Conservation (phyloP, 1,140 invertebrate species). For the Macrobrachium rosenbergii region DNA sequence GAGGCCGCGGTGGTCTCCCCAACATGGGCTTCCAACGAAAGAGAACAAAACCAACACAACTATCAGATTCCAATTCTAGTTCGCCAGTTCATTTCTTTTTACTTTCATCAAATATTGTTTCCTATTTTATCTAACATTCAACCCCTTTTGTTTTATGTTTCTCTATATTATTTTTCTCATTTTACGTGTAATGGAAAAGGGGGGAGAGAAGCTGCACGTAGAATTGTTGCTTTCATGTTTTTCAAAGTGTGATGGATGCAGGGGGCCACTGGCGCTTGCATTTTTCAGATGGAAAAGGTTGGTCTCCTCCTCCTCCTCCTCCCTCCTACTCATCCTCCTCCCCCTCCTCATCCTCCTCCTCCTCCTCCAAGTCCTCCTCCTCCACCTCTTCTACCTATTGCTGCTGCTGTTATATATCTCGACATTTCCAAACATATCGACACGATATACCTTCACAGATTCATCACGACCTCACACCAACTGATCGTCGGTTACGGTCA, state of each 20-base stretch:
- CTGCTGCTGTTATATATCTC: too few relatives aligned
- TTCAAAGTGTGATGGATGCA: slow-evolving; percentile 63
- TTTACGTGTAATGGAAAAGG: slow-evolving; percentile 63
- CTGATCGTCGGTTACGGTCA: background rate
- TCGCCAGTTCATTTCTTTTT: slow-evolving; percentile 59
- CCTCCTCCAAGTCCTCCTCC: too few relatives aligned
- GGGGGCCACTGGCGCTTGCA: slow-evolving; percentile 26
- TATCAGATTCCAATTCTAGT: slow-evolving; percentile 62
- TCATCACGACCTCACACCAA: background rate
- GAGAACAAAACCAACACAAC: slow-evolving; percentile 52
- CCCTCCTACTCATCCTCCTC: background rate
- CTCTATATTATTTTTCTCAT: slow-evolving; percentile 63
- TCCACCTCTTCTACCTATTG: too few relatives aligned
- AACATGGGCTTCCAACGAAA: too few relatives aligned
- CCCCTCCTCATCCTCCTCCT: background rate
- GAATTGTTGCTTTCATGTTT: slow-evolving; percentile 62
- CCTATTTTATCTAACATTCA: slow-evolving; percentile 61
- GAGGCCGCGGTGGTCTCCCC: too few relatives aligned
- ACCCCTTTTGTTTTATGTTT: slow-evolving; percentile 63
- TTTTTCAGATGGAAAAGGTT: slow-evolving; percentile 8
- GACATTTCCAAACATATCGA: too few relatives aligned
- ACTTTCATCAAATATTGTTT: slow-evolving; percentile 63
- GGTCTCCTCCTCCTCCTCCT: background rate
- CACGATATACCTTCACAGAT: background rate
- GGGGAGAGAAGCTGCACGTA: slow-evolving; percentile 48